Base-by-base conservation (phyloP, 2,888 invertebrate genomes). In the Drosophila cognata region DNA sequence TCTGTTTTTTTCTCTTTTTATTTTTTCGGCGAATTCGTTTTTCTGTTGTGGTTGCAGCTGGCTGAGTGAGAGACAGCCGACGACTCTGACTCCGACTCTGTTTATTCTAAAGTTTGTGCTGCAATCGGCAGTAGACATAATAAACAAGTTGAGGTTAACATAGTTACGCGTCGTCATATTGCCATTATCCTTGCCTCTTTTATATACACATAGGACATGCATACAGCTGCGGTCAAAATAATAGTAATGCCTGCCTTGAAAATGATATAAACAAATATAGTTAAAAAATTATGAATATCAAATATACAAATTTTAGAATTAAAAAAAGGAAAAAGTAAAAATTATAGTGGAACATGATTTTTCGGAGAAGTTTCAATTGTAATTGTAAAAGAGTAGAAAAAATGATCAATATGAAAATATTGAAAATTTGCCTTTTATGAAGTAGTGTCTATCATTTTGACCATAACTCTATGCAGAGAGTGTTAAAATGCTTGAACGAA, bases 1-100 rank as follows among this genome's bases (percentile, higher is more conserved):
- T 67, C 66, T 25, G 46, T 46, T 46, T 46, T 46, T 46, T 46
- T 21, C 8, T 25, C 8, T 46, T 25, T 16, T 46, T 8, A 16
- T 8, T 76, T 79, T 69, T 80, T 74, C 81, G 81, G 77, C 77
- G 77, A 78, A 81, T 76, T 78, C 67, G 41, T 48, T 64, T 79
- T 57, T 76, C 58, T 80, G 76, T 80, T 78, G 77, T 78, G 77
- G 71, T 81, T 78, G 78, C 77, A 68, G 71, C 63, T 79, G 79
- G 79, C 74, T 53, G 52, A 59, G 66, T 53, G 55, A 48, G 52
- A 56, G 63, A 55, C 59, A 41, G 50, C 79, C 70, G 52, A 77
- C 62, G 36, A 35, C 41, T 33, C 69, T 57, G 64, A 59, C 66
- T 43, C 31, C 60, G 69, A 66, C 21, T 57, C 43, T 71, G 81